Base-by-base conservation (phyloP, 2,797 vertebrate genomes). In the Phaenicophaeus curvirostris region DNA sequence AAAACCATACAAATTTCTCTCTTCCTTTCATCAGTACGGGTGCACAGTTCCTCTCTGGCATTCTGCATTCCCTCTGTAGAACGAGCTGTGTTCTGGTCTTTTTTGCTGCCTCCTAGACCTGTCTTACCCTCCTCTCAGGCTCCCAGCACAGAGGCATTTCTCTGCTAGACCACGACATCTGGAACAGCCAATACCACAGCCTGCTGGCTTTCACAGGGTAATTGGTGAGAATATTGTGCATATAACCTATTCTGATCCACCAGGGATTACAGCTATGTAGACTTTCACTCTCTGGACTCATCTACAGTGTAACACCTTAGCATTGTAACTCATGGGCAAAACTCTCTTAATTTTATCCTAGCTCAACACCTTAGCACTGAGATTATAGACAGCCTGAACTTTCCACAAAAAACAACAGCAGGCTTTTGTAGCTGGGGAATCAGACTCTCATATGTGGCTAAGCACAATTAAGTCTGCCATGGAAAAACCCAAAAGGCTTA, bases 401-500 rank as follows among this genome's bases (percentile, higher is more conserved):
- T 79, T n/a, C 42, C 59, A 54, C 54, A 46, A 67, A 94, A 89
- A 83, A 24, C 63, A 91, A 42, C 42, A 42, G 63, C 66, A 44
- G 42, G 81, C 54, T 95, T 79, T 72, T 80, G 59, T 54, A 91
- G 67, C 77, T 75, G 30, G 61, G 55, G 89, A 96, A 66, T 81
- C 58, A 69, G 77, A 79, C 53, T 67, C 18, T 33, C 71, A 46
- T 85, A 77, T 92, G 68, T 80, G 33, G 94, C 90, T 82, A 94
- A 94, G 63, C 48, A 93, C 90, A 89, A 95, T 90, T 94, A 94
- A 95, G 54, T 72, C 65, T 90, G 79, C 94, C 82, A 82, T 87
- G 88, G 93, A 91, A 95, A 96, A 92, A 93, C 50, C 69, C 91
- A 88, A 92, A 96, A 92, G 76, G 80, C 85, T 88, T 92, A 91